Conservation (phyloP, 1,140 invertebrate genomes). For the Drosophila tristis region DNA sequence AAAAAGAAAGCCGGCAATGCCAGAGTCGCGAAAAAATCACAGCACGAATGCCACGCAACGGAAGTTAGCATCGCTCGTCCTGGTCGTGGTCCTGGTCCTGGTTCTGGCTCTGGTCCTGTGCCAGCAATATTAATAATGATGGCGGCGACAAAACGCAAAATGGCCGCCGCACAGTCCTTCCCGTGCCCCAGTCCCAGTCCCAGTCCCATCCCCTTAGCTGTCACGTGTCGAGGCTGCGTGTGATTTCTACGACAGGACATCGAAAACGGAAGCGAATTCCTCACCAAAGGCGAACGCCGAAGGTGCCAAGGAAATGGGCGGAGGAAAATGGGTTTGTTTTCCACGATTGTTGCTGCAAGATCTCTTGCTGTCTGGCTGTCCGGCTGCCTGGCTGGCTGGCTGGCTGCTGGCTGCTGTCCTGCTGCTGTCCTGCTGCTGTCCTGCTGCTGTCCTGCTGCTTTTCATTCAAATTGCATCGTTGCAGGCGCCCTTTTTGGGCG, state of each 20-base stretch:
- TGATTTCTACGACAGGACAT: conserved; percentile 64
- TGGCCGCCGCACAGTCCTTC: conserved; percentile 42
- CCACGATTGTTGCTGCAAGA: conserved; percentile 16
- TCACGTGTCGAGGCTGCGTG: conserved; percentile 75
- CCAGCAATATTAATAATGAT: conserved; percentile 75
- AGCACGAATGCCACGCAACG: conserved; percentile 61
- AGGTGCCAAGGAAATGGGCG: background rate
- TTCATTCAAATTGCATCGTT: conserved; percentile 43
- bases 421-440: conserved; percentile 9
- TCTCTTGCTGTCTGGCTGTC: background rate
- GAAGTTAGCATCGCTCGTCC: conserved; percentile 53
- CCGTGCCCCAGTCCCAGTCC: conserved; percentile 2
- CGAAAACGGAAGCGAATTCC: conserved; percentile 42
- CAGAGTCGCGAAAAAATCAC: conserved; percentile 48
- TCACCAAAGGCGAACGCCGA: conserved; percentile 6
- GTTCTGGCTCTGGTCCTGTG: conserved; percentile 9
- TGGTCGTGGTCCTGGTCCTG: background rate
- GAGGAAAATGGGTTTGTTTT: conserved; percentile 34
- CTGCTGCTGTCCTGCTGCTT: conserved; percentile 27
- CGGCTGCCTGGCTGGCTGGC: background rate
- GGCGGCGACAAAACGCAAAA: conserved; percentile 69
- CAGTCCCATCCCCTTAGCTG: conserved; percentile 15
- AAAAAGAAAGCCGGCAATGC: conserved; percentile 28
- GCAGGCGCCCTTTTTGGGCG: conserved; percentile 9
- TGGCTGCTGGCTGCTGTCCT: conserved; percentile 3